phyloP scores from a whole-genome alignment of 2,113 vertebrate species.

The Gymnarchus niloticus region DNA sequence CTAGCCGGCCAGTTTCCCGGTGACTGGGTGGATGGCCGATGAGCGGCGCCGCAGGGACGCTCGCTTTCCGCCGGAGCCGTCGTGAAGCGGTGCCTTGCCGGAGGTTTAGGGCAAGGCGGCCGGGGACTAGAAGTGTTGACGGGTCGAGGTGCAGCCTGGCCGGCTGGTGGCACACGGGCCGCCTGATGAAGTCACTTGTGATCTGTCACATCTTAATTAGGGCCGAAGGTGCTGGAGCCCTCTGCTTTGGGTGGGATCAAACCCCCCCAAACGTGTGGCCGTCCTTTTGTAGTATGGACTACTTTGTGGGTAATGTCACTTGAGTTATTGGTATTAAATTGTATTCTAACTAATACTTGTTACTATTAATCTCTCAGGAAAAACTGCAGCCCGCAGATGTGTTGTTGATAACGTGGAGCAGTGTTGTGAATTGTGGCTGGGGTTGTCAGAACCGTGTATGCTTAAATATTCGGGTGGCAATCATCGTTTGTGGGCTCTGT shows the following conservation, averaged over 20 bases:
- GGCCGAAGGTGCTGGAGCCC: not conserved
- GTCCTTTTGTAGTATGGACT: not conserved
- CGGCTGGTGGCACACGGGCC: not conserved
- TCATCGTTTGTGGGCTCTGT: not conserved
- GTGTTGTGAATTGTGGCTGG: not conserved
- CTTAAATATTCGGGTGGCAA: not conserved
- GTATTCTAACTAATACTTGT: not conserved
- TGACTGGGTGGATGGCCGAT: not conserved
- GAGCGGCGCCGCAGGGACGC: not conserved
- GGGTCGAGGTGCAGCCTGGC: not conserved
- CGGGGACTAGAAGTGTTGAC: not conserved
- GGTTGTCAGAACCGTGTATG: not conserved
- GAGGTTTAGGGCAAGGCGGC: not conserved
- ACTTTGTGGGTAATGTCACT: not conserved
- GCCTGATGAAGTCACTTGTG: not conserved
- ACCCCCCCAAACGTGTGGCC: not conserved
- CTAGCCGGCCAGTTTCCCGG: not conserved
- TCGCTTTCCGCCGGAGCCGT: not conserved
- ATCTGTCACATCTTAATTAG: not conserved
- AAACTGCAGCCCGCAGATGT: not conserved
- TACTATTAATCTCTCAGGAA: not conserved
- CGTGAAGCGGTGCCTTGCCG: not conserved
- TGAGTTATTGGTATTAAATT: not conserved
- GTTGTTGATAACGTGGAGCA: too few relatives aligned
- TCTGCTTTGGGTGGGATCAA: not conserved